Conservation (phyloP, 1,140 invertebrate genomes). For the Vanessa tameamea region DNA sequence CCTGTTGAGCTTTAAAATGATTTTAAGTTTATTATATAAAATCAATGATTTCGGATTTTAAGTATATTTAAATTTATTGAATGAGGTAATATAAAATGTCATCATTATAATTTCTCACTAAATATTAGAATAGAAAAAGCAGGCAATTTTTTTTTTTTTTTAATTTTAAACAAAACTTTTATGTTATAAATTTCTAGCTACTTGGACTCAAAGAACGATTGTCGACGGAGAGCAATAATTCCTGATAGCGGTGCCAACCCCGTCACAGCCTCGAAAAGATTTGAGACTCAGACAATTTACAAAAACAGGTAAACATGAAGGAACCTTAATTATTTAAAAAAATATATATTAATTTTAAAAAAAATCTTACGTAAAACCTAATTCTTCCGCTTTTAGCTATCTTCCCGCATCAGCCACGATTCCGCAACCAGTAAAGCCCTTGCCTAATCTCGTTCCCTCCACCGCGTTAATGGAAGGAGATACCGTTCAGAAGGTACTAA, state of each 20-base stretch:
- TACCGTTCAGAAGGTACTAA: conserved; percentile 82
- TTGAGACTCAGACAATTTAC: conserved; percentile 69
- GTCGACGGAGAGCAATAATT: conserved; percentile 61
- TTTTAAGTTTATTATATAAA: too few relatives aligned
- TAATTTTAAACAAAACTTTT: too few relatives aligned
- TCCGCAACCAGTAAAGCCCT: conserved; percentile 64
- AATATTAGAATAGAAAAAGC: too few relatives aligned
- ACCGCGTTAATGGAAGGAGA: conserved; percentile 80
- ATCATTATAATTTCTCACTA: not conserved
- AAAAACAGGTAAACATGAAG: conserved; percentile 58
- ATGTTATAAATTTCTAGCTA: conserved; percentile 45
- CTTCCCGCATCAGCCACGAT: conserved; percentile 71
- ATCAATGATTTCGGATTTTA: too few relatives aligned
- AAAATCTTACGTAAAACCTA: not conserved
- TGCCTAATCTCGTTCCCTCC: conserved; percentile 75
- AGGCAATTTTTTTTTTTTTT: too few relatives aligned
- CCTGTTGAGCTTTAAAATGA: too few relatives aligned
- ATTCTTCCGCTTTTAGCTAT: conserved; percentile 46
- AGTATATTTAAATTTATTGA: not conserved
- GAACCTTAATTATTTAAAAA: too few relatives aligned
- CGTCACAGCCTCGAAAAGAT: conserved; percentile 61
- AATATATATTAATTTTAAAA: too few relatives aligned
- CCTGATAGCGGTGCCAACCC: conserved; percentile 60
- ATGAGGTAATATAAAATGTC: not conserved
- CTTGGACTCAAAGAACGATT: conserved; percentile 60